Percentiles rank a stretch among this genome's conserved stretches.
phyloP scores from a whole-genome alignment of 2,113 vertebrate genomes.

The Laticauda laticaudata region DNA sequence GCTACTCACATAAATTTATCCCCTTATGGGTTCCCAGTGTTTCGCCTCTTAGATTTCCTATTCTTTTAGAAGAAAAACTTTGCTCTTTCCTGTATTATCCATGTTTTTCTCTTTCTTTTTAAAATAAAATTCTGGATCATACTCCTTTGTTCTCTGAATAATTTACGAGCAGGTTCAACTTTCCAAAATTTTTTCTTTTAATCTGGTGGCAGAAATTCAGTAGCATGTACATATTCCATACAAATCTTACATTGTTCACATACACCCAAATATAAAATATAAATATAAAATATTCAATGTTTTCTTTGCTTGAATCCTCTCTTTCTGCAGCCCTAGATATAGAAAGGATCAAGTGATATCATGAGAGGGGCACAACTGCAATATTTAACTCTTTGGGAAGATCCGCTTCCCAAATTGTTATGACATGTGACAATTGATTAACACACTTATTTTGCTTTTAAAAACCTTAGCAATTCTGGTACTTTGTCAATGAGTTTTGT shows the following conservation, averaged over 20 bases:
- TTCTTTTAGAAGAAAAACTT: background rate
- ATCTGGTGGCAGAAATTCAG: background rate
- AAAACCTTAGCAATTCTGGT: background rate
- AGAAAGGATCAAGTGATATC: background rate
- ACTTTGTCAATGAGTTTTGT: background rate
- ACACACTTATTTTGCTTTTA: background rate
- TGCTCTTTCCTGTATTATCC: background rate
- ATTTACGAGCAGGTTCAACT: background rate
- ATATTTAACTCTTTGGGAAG: background rate
- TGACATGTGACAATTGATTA: background rate
- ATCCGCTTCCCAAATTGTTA: background rate
- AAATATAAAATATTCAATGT: background rate
- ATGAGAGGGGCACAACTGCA: background rate
- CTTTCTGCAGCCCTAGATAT: background rate
- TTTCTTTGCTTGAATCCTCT: background rate
- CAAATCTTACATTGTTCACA: background rate
- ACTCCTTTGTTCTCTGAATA: background rate
- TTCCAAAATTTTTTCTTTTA: background rate
- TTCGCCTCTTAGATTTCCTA: background rate
- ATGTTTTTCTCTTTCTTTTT: background rate
- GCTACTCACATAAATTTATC: background rate
- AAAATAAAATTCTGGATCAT: background rate
- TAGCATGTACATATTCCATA: background rate
- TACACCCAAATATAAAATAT: background rate
- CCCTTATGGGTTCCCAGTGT: background rate